A percentile compares a stretch with the other conserved stretches of the same genome.
Conservation (phyloP, 2,797 vertebrate species). For the Limosa lapponica region DNA sequence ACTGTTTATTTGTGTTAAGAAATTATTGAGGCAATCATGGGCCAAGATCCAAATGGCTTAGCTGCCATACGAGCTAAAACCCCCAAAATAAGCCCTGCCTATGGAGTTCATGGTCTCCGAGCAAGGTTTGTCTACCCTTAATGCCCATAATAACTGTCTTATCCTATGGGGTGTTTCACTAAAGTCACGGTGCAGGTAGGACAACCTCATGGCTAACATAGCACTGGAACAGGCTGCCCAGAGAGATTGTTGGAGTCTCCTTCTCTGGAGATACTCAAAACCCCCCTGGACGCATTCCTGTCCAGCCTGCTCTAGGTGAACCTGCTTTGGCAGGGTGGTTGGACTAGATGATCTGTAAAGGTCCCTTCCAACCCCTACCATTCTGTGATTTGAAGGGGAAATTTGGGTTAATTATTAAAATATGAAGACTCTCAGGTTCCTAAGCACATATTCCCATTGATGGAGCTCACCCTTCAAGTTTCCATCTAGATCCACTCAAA, state of each 20-base stretch:
- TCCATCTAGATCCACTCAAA: background rate
- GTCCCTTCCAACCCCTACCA: background rate
- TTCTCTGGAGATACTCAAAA: background rate
- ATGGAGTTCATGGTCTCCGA: background rate
- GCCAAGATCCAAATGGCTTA: background rate
- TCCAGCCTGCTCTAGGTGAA: background rate
- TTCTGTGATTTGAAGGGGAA: background rate
- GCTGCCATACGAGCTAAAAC: background rate
- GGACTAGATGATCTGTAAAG: background rate
- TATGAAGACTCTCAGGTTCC: background rate
- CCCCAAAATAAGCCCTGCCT: background rate
- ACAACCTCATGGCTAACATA: background rate
- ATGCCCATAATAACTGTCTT: rapidly evolving
- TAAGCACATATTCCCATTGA: background rate
- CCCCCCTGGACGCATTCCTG: background rate
- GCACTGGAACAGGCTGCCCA: background rate
- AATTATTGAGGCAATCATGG: background rate
- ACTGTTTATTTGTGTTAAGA: background rate
- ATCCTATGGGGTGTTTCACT: rapidly evolving
- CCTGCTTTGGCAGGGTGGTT: background rate
- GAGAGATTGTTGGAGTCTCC: background rate
- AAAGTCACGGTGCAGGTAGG: background rate
- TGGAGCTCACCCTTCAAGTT: background rate
- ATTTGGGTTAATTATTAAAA: background rate
- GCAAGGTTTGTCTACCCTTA: background rate